Evolutionary conservation across 2,113 vertebrate species (phyloP), one percentile per base, ranked within the genome.

Genomic region (Zosterops hypoxanthus): DNA sequence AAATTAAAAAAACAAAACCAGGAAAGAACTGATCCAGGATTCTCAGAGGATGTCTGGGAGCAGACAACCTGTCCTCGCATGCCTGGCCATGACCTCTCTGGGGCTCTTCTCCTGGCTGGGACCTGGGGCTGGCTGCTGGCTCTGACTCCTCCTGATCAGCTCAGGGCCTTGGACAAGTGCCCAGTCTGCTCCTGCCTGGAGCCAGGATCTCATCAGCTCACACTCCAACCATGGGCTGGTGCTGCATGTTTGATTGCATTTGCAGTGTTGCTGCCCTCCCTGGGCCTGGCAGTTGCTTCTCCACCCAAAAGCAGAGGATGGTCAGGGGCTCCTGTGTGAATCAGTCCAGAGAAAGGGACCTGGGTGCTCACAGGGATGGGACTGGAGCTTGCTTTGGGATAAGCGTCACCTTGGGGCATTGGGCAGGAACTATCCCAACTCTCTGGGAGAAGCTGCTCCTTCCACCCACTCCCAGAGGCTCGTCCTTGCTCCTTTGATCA

Each of bases 391-490:
- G 14, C 5, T 11, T 71, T 1, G 0, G 23, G 33, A 10, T 79
- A 20, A 39, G 7, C 4, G 2, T 46, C 39, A 46, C 33, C 5
- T 19, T 2, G 12, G 18, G 34, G 9, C 12, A 0, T 1, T 13
- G 42, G 65, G 39, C 70, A 56, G 60, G n/a, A 57, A 46, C 41
- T 75, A 0, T 12, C 31, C 47, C 63, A 29, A 52, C 22, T 49
- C 21, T 65, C 42, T 16, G 64, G 57, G 29, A 70, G 60, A 52
- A 73, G 39, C 21, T 85, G 25, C 46, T 70, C 19, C 52, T 73
- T 64, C 23, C n/a, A 33, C 31, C 21, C 12, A 0, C 36, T n/a
- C 49, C n/a, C 42, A 31, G 25, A n/a, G 19, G 14, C 12, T 66
- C 5, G 0, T 33, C 42, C 12, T 4, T 34, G 41, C 33, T 72